phyloP scores from a whole-genome alignment of 2,113 vertebrate species.

The Cyanoramphus novaezelandiae region DNA sequence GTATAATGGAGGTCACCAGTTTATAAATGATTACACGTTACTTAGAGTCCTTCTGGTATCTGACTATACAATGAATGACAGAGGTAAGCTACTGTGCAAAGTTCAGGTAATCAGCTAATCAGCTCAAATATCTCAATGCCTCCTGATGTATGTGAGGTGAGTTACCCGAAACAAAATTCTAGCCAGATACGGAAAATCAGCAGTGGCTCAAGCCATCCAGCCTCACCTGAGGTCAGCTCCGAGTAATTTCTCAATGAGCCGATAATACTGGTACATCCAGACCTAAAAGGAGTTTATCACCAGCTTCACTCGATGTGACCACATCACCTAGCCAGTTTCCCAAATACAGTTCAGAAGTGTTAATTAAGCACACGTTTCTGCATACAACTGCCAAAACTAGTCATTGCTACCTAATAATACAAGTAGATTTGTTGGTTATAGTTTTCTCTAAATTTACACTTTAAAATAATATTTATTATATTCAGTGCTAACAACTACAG shows the following conservation, averaged over 20 bases:
- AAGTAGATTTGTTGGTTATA: not conserved
- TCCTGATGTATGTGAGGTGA: not conserved
- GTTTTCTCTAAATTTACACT: not conserved
- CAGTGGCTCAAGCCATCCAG: not conserved
- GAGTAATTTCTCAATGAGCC: not conserved
- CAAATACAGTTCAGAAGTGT: not conserved
- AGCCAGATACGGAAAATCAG: not conserved
- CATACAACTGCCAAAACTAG: not conserved
- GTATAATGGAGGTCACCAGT: not conserved
- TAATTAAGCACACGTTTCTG: not conserved
- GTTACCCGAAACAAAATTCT: not conserved
- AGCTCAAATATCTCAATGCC: not conserved
- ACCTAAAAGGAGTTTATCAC: not conserved
- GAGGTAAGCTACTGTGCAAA: not conserved
- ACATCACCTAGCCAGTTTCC: not conserved
- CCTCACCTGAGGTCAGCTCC: not conserved
- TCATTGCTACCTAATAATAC: not conserved
- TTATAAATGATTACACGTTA: not conserved
- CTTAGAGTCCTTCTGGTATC: not conserved
- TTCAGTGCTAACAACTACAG: not conserved
- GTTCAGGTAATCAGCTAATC: not conserved
- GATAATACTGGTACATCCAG: not conserved
- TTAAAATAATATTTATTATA: not conserved
- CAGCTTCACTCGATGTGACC: not conserved
- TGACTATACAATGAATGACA: not conserved